phyloP scores from a whole-genome alignment of 2,797 vertebrate genomes.

The Tragelaphus oryx region DNA sequence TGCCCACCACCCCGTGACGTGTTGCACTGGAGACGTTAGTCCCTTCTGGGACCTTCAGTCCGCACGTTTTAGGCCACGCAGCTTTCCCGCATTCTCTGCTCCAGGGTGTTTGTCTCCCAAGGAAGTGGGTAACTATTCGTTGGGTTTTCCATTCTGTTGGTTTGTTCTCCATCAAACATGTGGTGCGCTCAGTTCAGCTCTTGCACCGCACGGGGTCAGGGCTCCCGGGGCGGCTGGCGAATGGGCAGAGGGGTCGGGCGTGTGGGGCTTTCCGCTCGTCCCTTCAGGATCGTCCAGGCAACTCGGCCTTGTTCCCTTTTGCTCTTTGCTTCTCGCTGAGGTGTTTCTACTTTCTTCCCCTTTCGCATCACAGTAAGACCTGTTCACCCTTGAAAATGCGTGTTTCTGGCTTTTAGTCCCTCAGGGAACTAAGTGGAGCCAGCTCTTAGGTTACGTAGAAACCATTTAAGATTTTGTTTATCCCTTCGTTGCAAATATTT shows the following conservation, averaged over 20 bases:
- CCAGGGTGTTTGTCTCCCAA: too few species aligned
- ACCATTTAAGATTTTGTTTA: background rate
- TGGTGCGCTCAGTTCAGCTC: background rate
- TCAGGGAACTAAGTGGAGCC: background rate
- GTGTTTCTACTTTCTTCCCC: background rate
- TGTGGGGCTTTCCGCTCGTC: accelerated
- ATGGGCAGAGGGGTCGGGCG: too few species aligned
- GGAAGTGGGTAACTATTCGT: accelerated
- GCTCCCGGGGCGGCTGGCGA: accelerated
- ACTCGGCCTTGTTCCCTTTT: accelerated
- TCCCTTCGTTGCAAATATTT: background rate
- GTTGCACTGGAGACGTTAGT: background rate
- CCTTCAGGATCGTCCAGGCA: accelerated
- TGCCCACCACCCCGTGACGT: accelerated
- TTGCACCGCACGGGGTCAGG: accelerated
- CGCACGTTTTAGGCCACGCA: accelerated
- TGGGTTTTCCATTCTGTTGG: background rate
- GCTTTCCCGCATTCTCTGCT: accelerated
- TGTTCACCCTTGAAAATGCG: background rate
- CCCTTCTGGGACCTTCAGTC: background rate
- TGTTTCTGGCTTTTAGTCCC: background rate
- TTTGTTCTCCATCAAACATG: background rate
- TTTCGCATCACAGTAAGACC: accelerated
- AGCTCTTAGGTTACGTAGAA: background rate
- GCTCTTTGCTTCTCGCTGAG: background rate